Base-by-base conservation (phyloP, 2,888 invertebrate species). In the Lathronympha strigana region DNA sequence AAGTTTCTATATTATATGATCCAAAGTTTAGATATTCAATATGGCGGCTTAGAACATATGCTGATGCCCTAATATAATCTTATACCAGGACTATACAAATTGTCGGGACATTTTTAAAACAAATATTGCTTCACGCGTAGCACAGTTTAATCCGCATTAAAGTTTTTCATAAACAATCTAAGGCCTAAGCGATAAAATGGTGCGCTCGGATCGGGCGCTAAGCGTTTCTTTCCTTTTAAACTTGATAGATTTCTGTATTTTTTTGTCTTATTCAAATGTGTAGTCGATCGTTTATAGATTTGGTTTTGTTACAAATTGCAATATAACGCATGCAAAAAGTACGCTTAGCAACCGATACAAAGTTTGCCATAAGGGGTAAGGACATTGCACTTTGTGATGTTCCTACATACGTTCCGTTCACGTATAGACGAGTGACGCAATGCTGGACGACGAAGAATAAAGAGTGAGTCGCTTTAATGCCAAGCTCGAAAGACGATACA, bases 41-140 rank as follows among this genome's bases (percentile, higher is more conserved):
- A 57, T 57, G 43, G 57, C 43, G 31, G 28, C 31, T 31, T 19
- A 28, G n/a, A n/a, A 28, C 13, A 17, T 53, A 21, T 54, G 38
- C 2, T 8, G n/a, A 45, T 31, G 55, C 40, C 40, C 57, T 45
- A 57, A 45, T 57, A 43, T 57, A 57, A 57, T 63, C 50, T 51
- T 58, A 63, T 58, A 63, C 43, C 63, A 43, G 63, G 45, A 51
- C 28, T 64, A 64, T 64, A 58, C 64, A 64, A 60, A 40, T 45
- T 43, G 38, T 64, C 53, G 21, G 45, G 28, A 55, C 51, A 60
- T 33, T 43, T 58, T 60, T 19, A 58, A 60, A 64, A 64, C 64
- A 64, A 64, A 60, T 64, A 64, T 64, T 60, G 60, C 60, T 64
- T 64, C 36, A 58, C 38, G 45, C 51, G 51, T 33, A 58, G 50